Evolutionary conservation across 2,888 invertebrate genomes (phyloP), one percentile per base, ranked within the genome.

Genomic region (Andricus curvator): DNA sequence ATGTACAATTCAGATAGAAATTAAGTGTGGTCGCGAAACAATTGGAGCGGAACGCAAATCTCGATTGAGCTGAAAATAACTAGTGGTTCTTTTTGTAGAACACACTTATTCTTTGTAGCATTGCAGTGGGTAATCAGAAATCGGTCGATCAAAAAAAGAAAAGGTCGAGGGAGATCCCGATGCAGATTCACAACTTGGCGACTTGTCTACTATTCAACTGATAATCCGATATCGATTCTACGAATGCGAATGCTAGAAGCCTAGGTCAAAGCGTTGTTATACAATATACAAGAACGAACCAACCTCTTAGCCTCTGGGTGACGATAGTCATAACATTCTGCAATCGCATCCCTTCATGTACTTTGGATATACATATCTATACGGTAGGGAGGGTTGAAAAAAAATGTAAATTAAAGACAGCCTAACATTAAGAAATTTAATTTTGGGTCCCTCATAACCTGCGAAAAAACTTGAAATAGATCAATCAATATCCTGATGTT

Each of bases 161-260:
- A 78, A 74, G 66, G 68, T 25, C 68, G 81, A 81, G 80, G 80
- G 77, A 29, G 79, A 82, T 84, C 74, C 74, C 78, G 74, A 68
- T 78, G 65, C 33, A 78, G 78, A 67, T 82, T 67, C 60, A 68
- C 80, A 70, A 33, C 62, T 51, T 70, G 80, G 82, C 82, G 78
- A 82, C 85, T 81, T 86, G 87, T 85, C 85, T 85, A 81, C 78
- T 83, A 80, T 84, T 85, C 83, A 84, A 85, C 84, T 84, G 87
- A 88, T 88, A 83, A 85, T 85, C 83, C 83, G 86, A 86, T 86
- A 84, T 83, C 83, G 85, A 84, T 86, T 88, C 88, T 82, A 81
- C 82, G 86, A 87, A 86, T 80, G 82, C 79, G 81, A 41, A 9
- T 25, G 74, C 33, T 56, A 29, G 29, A 70, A 70, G 48, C 70